phyloP scores from a whole-genome alignment of 1,140 invertebrate genomes.

The Dreissena rostriformis region DNA sequence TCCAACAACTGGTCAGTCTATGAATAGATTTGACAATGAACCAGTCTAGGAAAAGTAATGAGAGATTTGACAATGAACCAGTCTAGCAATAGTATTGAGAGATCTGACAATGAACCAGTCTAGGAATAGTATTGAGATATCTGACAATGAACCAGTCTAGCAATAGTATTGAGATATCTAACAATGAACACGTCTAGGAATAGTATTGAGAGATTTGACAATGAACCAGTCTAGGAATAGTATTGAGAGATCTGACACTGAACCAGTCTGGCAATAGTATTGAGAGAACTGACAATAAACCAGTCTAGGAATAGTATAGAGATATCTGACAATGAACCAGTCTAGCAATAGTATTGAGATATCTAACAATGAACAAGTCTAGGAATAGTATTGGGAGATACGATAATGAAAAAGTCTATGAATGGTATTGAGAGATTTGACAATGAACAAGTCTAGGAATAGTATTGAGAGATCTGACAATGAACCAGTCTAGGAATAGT shows the following conservation, averaged over 20 bases:
- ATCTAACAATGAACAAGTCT: slow-evolving; percentile 53
- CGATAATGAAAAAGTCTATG: too few relatives aligned
- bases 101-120: slow-evolving; percentile 54
- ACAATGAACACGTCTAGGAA: background rate
- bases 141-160: slow-evolving; percentile 46
- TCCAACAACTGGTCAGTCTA: slow-evolving; percentile 41
- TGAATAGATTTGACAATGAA: too few relatives aligned
- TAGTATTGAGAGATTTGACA: slow-evolving; percentile 50
- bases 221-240: background rate
- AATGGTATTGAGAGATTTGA: slow-evolving; percentile 46
- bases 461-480: slow-evolving; percentile 52
- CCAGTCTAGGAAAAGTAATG: too few relatives aligned
- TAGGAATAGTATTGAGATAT: slow-evolving; percentile 7
- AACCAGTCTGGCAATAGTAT: background rate
- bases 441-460: background rate
- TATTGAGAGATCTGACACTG: slow-evolving; percentile 49
- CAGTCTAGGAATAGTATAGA: background rate
- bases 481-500: background rate
- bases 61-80: slow-evolving; percentile 53
- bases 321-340: slow-evolving; percentile 54
- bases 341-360: background rate
- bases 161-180: slow-evolving; percentile 44
- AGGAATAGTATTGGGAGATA: background rate
- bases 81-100: background rate
- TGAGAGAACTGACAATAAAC: slow-evolving; percentile 52